Evolutionary conservation across 2,797 vertebrate genomes (phyloP), one percentile per base, ranked within the genome.

Genomic region (Anisognathus igniventris): DNA sequence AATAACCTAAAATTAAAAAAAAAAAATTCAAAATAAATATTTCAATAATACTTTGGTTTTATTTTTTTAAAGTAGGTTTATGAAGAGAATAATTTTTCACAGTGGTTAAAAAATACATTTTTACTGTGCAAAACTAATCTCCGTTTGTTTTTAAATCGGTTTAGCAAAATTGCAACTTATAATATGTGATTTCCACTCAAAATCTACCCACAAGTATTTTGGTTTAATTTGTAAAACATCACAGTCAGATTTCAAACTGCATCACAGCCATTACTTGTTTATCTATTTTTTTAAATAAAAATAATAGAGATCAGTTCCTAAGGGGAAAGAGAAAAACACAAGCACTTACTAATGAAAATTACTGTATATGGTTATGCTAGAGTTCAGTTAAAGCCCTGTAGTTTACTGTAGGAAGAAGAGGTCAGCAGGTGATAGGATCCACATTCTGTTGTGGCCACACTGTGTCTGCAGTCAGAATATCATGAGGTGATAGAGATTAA

Each of bases 401-500:
- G 15, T 65, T 61, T 23, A 14, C 30, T 2, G 1, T 3, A 35
- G 40, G 40, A 90, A 67, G 61, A 82, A 77, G 22, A 14, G 10
- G 5, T 44, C 23, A 57, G n/a, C n/a, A 75, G 27, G 27, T 31
- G 12, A 71, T 1, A 77, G 22, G 4, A 20, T 48, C 9, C 27
- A 42, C 28, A 30, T 30, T 35, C 9, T 57, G 2, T 47, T 53
- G 48, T 54, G n/a, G 12, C 3, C 22, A 51, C 39, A 28, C 5
- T 50, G 7, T n/a, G 14, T n/a, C 35, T 30, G 12, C 31, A 40
- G 14, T 56, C 22, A 65, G 39, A 72, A 57, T 61, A 33, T 20
- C n/a, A 54, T 0, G 2, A 65, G 5, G 4, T 33, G 56, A 72
- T 9, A 40, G 5, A 40, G 7, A 33, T 15, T 48, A 67, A n/a